phyloP scores from a whole-genome alignment of 2,888 invertebrate species.

The Plagodis dolabraria region DNA sequence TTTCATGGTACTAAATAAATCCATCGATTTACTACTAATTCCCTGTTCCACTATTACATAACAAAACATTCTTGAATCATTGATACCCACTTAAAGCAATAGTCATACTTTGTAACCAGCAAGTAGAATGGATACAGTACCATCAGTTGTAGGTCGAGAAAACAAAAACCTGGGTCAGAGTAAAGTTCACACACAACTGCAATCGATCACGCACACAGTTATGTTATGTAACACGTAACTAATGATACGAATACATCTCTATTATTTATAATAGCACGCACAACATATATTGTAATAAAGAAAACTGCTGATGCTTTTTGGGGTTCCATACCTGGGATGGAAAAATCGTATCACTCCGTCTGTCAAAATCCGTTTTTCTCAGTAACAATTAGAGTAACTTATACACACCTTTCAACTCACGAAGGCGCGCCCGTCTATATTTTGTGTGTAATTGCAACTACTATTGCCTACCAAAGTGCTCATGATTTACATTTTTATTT shows the following conservation, averaged over 20 bases:
- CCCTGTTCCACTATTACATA: constrained; percentile 19
- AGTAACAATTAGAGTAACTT: no score
- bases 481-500: no score
- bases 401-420: no score
- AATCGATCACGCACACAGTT: constrained; percentile 6
- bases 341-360: no score
- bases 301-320: background rate
- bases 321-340: no score
- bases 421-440: no score
- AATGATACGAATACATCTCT: constrained; percentile 5
- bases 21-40: constrained; percentile 8
- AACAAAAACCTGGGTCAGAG: constrained; percentile 48
- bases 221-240: constrained; percentile 16
- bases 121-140: constrained; percentile 3
- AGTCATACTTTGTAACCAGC: background rate
- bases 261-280: constrained; percentile 1
- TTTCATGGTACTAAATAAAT: no score
- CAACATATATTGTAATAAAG: constrained; percentile 3
- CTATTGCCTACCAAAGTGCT: no score
- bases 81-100: constrained; percentile 1
- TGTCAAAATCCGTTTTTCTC: no score
- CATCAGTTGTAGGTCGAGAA: constrained; percentile 29
- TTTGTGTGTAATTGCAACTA: no score
- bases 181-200: constrained; percentile 39
- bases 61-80: constrained; percentile 19